Conservation (phyloP, 1,140 invertebrate genomes). For the Camponotus pennsylvanicus region DNA sequence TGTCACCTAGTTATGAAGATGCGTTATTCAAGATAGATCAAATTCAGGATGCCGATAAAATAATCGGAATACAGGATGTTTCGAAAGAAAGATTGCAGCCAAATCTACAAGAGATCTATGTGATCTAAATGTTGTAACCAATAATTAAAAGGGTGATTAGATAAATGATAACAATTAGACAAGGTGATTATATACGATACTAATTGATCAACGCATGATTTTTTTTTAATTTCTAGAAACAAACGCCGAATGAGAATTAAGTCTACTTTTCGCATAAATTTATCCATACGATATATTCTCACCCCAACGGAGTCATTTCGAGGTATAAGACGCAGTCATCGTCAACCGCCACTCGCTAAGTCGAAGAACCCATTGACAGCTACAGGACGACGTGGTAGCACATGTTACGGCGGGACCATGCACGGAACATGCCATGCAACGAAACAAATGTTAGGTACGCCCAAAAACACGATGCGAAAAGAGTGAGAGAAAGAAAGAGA, state of each 20-base stretch:
- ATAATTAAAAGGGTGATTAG: background rate
- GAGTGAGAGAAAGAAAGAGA: slow-evolving; percentile 16
- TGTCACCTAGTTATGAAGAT: slow-evolving; percentile 32
- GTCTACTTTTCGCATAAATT: background rate
- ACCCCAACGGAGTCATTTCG: background rate
- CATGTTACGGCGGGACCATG: slow-evolving; percentile 49
- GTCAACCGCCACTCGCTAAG: slow-evolving; percentile 12
- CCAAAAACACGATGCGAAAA: slow-evolving; percentile 60
- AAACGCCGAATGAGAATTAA: background rate
- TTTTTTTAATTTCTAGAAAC: background rate
- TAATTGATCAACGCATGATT: background rate
- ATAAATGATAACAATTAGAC: background rate
- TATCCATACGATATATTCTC: background rate
- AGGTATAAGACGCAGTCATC: slow-evolving; percentile 25
- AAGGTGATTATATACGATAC: background rate
- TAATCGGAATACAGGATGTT: background rate
- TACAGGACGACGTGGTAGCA: slow-evolving; percentile 47
- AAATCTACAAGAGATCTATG: too few relatives aligned
- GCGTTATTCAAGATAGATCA: slow-evolving; percentile 8
- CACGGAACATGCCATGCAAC: slow-evolving; percentile 74
- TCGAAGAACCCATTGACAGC: slow-evolving; percentile 36
- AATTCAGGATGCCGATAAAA: background rate
- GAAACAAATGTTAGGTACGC: slow-evolving; percentile 76
- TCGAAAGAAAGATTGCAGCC: background rate
- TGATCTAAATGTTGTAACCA: too few relatives aligned